Percentiles rank a stretch among this genome's conserved stretches.
These are phyloP conservation scores for Tigriopus californicus DNA, from an alignment of 2,888 invertebrate species.

Conservation along the genomic window DNA sequence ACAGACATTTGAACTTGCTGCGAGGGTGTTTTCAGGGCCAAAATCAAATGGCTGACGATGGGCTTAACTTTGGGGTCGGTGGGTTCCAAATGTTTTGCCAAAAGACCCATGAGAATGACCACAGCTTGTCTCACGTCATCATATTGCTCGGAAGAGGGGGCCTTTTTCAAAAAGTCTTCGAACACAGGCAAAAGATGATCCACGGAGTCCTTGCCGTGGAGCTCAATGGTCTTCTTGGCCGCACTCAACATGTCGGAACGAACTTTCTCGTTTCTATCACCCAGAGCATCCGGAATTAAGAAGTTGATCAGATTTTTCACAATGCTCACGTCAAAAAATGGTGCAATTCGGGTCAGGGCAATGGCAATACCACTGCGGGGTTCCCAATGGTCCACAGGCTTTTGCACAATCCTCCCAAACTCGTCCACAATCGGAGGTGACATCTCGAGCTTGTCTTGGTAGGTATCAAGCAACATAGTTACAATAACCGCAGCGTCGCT, in stretches of 20 bases:
- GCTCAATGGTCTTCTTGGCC: conserved; percentile 72
- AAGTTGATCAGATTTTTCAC: conserved; percentile 43
- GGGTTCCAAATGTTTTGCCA: conserved; percentile 81
- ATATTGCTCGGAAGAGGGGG: conserved; percentile 69
- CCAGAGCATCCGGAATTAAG: conserved; percentile 61
- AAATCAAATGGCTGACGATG: conserved; percentile 74
- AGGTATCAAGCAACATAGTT: conserved; percentile 45
- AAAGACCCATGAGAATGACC: conserved; percentile 86
- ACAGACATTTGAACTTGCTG: conserved; percentile 97
- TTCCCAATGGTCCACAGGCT: conserved; percentile 73
- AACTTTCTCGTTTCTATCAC: conserved; percentile 50
- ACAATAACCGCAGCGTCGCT: conserved; percentile 31
- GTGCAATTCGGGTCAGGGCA: conserved; percentile 57
- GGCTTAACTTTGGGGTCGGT: conserved; percentile 31
- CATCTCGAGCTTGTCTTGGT: conserved; percentile 54
- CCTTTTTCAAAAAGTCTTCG: conserved; percentile 77
- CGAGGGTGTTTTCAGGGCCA: conserved; percentile 84
- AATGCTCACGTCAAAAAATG: conserved; percentile 44
- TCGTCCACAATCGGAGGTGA: conserved; percentile 70
- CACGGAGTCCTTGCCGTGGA: conserved; percentile 61
- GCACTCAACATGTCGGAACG: conserved; percentile 80
- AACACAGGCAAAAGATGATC: conserved; percentile 68
- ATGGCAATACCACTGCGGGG: conserved; percentile 72
- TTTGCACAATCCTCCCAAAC: conserved; percentile 70
- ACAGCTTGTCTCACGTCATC: conserved; percentile 90